phyloP scores from a whole-genome alignment of 2,113 vertebrate genomes.

The Crotalus horridus region DNA sequence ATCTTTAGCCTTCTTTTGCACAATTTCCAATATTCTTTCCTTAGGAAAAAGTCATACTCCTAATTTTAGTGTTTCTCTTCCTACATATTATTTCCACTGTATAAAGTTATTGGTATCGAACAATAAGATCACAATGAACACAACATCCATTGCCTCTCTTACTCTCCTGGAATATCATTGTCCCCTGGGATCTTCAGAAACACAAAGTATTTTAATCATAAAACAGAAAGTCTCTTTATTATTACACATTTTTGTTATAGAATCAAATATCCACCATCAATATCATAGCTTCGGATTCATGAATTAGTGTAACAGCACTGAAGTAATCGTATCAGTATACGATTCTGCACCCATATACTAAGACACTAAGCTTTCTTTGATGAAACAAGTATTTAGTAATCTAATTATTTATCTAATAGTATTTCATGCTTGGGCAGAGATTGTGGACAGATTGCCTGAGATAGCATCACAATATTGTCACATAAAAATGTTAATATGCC shows the following conservation, averaged over 20 bases:
- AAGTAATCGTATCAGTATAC: neutral
- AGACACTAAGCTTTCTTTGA: neutral
- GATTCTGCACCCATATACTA: neutral
- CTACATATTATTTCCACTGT: neutral
- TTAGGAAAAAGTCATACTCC: neutral
- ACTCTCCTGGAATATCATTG: neutral
- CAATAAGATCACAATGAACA: neutral
- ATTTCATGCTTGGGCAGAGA: neutral
- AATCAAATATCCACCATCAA: neutral
- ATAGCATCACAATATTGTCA: neutral
- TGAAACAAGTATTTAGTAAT: neutral
- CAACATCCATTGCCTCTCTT: neutral
- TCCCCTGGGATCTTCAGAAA: neutral
- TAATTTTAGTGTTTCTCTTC: neutral
- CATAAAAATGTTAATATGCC: neutral
- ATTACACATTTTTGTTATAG: neutral
- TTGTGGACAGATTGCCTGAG: neutral
- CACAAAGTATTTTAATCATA: neutral
- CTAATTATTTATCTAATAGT: neutral
- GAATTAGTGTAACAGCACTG: neutral
- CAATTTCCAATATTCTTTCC: neutral
- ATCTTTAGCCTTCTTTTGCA: neutral
- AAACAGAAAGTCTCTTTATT: neutral
- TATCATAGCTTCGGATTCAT: neutral
- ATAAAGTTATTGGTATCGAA: neutral